These are phyloP conservation scores for Ptiloglossa arizonensis DNA, from an alignment of 1,140 invertebrate genomes.

Conservation along the genomic window DNA sequence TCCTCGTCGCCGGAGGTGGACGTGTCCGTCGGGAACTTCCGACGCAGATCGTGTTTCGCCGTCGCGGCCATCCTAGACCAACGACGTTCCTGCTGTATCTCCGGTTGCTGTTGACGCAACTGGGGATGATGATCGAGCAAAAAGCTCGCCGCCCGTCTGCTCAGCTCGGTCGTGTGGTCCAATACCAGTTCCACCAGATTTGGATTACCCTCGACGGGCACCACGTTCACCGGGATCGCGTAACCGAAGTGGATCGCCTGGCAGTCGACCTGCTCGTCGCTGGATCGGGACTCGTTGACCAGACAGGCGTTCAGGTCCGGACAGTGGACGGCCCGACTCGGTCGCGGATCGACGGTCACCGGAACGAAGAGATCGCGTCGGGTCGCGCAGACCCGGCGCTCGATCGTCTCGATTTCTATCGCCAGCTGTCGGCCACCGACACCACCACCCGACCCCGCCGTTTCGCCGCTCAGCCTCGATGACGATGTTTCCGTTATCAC, in stretches of 20 bases:
- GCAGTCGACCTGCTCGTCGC: conserved; percentile 75
- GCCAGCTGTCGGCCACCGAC: conserved; percentile 9
- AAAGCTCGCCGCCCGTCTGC: conserved; percentile 64
- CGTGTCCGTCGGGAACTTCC: conserved; percentile 83
- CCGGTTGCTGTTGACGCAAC: conserved; percentile 39
- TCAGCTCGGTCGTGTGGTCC: conserved; percentile 62
- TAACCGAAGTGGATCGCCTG: conserved; percentile 84
- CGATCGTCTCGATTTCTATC: conserved; percentile 43
- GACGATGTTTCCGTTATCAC: conserved; percentile 36
- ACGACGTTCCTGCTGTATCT: conserved; percentile 6
- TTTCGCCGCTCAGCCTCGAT: conserved; percentile 44
- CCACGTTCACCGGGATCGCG: conserved; percentile 82
- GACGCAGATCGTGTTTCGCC: conserved; percentile 83
- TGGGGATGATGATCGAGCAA: conserved; percentile 73
- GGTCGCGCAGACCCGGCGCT: conserved; percentile 65
- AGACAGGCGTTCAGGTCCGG: conserved; percentile 81
- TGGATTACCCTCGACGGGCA: conserved; percentile 71
- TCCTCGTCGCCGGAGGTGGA: conserved; percentile 85
- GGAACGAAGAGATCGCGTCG: conserved; percentile 69
- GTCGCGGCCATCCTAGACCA: conserved; percentile 83
- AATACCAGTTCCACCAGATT: conserved; percentile 76
- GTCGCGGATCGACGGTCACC: conserved; percentile 66
- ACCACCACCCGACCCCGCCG: conserved; percentile 34
- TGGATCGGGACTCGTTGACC: conserved; percentile 68
- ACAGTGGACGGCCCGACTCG: conserved; percentile 82